Conservation (phyloP, 2,797 vertebrate species). For the Poecile montanus region DNA sequence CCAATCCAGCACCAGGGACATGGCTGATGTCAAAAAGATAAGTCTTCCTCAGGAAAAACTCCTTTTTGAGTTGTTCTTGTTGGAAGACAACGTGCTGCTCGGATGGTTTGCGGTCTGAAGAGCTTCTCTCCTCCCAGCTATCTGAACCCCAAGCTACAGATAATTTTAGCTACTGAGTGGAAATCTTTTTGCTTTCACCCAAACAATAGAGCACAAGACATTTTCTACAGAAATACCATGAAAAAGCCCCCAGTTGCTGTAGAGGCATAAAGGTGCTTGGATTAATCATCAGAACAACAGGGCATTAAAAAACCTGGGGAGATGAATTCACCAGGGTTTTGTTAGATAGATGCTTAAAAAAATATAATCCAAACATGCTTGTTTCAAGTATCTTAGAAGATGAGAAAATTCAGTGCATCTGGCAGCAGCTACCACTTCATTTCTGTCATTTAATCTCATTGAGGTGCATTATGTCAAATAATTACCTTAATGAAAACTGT, state of each 20-base stretch:
- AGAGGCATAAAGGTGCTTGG: background rate
- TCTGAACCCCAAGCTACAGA: background rate
- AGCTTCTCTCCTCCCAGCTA: background rate
- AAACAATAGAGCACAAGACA: background rate
- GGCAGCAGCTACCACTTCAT: conserved; percentile 12
- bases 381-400: conserved; percentile 7
- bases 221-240: background rate
- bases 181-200: background rate
- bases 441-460: conserved; percentile 25
- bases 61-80: background rate
- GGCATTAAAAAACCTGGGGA: background rate
- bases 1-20: rapidly evolving
- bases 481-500: conserved; percentile 22
- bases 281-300: background rate
- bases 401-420: background rate
- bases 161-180: background rate
- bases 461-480: conserved; percentile 35
- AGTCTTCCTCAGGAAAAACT: background rate
- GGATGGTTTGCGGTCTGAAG: background rate
- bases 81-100: background rate
- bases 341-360: background rate
- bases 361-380: background rate
- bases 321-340: background rate
- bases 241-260: background rate
- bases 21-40: background rate